These are phyloP conservation scores for Mamestra configurata DNA, from an alignment of 1,140 invertebrate genomes.

Conservation along the genomic window DNA sequence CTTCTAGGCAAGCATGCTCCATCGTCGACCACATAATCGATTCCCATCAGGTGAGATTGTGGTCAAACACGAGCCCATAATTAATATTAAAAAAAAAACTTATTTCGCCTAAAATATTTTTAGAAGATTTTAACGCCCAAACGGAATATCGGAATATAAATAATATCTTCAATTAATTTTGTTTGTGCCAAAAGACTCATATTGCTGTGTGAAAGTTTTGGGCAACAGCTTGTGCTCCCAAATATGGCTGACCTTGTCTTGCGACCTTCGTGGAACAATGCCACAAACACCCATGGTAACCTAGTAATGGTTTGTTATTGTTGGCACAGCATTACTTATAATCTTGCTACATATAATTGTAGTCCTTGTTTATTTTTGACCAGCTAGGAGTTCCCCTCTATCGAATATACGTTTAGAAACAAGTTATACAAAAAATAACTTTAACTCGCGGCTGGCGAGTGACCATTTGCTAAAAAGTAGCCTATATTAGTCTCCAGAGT, in stretches of 20 bases:
- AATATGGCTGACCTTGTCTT: not conserved
- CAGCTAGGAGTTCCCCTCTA: too few relatives aligned
- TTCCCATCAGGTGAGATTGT: too few relatives aligned
- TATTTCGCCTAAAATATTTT: not conserved
- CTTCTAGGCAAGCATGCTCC: too few relatives aligned
- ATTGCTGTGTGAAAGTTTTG: not conserved
- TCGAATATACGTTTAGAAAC: too few relatives aligned
- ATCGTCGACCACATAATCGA: too few relatives aligned
- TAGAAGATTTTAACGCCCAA: not conserved
- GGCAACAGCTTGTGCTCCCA: slow-evolving; percentile 6
- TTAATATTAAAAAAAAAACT: not conserved
- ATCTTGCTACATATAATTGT: too few relatives aligned
- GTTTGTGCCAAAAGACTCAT: not conserved
- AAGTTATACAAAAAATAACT: too few relatives aligned
- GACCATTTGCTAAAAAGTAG: too few relatives aligned
- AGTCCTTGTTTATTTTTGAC: too few relatives aligned
- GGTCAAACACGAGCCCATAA: not conserved
- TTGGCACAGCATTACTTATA: not conserved
- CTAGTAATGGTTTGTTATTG: not conserved
- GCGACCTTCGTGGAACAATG: slow-evolving; percentile 1
- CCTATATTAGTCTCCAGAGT: too few relatives aligned
- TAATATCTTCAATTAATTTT: not conserved
- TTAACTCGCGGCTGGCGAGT: too few relatives aligned
- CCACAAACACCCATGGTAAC: not conserved
- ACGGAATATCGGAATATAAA: not conserved